Evolutionary conservation across 2,797 vertebrate species (phyloP).

Genomic region (Chiloscyllium punctatum): DNA sequence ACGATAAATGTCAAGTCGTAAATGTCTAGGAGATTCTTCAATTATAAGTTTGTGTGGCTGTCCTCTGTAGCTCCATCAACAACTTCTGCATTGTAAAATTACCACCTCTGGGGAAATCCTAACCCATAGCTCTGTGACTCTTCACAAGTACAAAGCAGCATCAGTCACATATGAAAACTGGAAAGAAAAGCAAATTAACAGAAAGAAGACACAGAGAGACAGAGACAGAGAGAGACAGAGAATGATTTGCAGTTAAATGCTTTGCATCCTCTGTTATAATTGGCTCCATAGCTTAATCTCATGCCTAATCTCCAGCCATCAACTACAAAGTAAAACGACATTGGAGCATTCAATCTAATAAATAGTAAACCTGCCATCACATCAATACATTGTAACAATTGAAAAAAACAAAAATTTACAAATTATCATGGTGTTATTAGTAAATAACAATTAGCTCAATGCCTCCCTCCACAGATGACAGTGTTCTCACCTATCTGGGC

Average conservation of each 20-base stretch:
- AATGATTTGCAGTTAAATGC: too few species aligned
- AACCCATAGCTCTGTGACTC: not conserved
- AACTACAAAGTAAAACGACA: not conserved
- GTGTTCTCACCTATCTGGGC: not conserved
- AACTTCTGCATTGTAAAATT: not conserved
- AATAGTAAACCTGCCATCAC: not conserved
- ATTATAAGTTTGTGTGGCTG: not conserved
- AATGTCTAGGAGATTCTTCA: not conserved
- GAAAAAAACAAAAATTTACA: not conserved
- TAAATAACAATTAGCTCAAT: not conserved
- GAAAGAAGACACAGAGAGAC: too few species aligned
- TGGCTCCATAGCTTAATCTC: not conserved
- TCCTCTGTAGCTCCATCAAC: not conserved
- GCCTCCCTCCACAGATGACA: too few species aligned
- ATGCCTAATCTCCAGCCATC: not conserved
- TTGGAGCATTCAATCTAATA: not conserved
- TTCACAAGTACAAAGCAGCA: not conserved
- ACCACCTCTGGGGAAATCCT: not conserved
- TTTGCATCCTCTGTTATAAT: not conserved
- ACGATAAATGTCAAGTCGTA: constrained; percentile 20
- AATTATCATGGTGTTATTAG: not conserved
- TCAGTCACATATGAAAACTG: not conserved
- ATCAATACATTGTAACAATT: not conserved
- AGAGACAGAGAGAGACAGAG: too few species aligned
- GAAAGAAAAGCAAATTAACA: not conserved